Base-by-base conservation (phyloP, 2,113 vertebrate genomes). In the Anolis sagrei region DNA sequence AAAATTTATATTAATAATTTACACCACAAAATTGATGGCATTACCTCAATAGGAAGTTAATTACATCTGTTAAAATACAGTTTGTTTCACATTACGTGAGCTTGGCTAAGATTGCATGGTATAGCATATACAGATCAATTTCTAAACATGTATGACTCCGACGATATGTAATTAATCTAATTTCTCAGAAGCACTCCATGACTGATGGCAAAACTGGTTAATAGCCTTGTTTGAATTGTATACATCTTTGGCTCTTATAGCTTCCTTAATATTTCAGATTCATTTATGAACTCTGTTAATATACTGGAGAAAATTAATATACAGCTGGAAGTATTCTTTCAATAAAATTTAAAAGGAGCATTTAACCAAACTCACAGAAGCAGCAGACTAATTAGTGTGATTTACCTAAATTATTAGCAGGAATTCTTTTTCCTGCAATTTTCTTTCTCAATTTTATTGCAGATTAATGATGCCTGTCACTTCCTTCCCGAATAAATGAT, bases 271-370 rank as follows among this genome's bases (percentile, higher is more conserved):
- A 94, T 92, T 92, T 93, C 87, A 90, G 69, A 76, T 72, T 79
- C 64, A 76, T 92, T 93, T 92, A 91, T 94, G 78, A 91, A 82
- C 16, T 90, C 61, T 90, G 72, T 93, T 93, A 93, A 92, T 89
- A 85, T 64, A 85, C 80, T 69, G 89, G 90, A 82, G n/a, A 77
- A 87, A 64, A 73, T 90, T 66, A 36, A 80, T 81, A 51, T 90
- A 88, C 32, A 89, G 89, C 18, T 18, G 79, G 78, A 18, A 62
- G 88, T 87, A 90, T 77, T 73, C 76, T 89, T 85, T 75, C 88
- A 92, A 77, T 91, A 92, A 92, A 92, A 89, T 90, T 76, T 88
- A 94, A 91, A 87, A 82, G 86, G 61, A 90, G 8, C 44, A 89
- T 88, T 93, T 94, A 86, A 92, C 61, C 61, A 58, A 70, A 85